A percentile compares a stretch with the other conserved stretches of the same genome.
These are phyloP conservation scores for Enteromius unitaeniatus DNA, from an alignment of 2,797 vertebrate species.

Conservation along the genomic window DNA sequence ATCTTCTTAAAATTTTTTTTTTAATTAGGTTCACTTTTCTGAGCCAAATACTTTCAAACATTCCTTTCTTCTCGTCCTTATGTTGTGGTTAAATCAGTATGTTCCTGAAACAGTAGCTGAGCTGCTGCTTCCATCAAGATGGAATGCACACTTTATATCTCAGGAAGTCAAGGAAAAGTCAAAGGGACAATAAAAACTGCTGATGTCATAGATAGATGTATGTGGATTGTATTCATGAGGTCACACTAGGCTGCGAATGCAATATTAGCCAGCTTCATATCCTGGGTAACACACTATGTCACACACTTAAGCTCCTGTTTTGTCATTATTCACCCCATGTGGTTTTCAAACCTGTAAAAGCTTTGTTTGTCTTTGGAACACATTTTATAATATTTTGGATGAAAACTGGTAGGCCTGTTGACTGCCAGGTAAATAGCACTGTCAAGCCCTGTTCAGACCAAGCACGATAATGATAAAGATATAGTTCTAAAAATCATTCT, in stretches of 20 bases:
- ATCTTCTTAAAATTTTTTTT: too few species aligned
- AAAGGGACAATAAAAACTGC: background rate
- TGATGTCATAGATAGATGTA: background rate
- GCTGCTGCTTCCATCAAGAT: background rate
- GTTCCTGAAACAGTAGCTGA: background rate
- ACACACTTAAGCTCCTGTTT: background rate
- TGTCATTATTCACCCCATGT: too few species aligned
- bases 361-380: too few species aligned
- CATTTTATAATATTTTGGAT: too few species aligned
- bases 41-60: background rate
- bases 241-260: background rate
- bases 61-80: background rate
- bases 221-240: slow-evolving; percentile 6
- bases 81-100: background rate
- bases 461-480: too few species aligned
- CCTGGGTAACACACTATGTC: background rate
- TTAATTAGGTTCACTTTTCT: background rate
- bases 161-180: background rate
- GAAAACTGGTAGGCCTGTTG: too few species aligned
- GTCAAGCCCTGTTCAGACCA: too few species aligned
- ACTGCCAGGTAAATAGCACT: too few species aligned
- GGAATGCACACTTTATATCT: background rate
- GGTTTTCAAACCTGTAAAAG: too few species aligned
- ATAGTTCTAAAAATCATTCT: too few species aligned
- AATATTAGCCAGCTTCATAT: background rate